These are phyloP conservation scores for Drosophila setifemur DNA, from an alignment of 1,140 invertebrate species.

Conservation along the genomic window DNA sequence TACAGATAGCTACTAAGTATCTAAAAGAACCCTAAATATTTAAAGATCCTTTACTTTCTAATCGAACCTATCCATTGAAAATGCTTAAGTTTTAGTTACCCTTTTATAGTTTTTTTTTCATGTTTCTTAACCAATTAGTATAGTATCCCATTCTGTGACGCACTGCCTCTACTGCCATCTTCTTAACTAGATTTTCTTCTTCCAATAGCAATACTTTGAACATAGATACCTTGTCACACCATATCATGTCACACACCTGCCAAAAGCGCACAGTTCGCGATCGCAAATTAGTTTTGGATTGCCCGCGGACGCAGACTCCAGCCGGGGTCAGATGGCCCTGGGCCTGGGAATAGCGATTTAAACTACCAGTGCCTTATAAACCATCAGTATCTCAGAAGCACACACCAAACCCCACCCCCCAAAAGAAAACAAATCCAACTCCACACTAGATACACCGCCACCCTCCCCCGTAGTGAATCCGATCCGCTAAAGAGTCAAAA, in stretches of 20 bases:
- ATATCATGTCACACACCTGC: slow-evolving; percentile 48
- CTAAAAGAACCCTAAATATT: too few relatives aligned
- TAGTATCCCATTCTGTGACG: too few relatives aligned
- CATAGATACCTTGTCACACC: slow-evolving; percentile 40
- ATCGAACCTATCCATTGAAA: too few relatives aligned
- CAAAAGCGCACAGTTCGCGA: slow-evolving; percentile 44
- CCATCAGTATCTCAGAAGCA: slow-evolving; percentile 26
- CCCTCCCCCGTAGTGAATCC: slow-evolving; percentile 2
- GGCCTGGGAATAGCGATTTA: slow-evolving; percentile 48
- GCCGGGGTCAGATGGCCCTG: not conserved
- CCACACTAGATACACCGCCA: not conserved
- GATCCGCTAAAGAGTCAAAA: too few relatives aligned
- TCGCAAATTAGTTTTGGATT: not conserved
- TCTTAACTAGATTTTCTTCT: not conserved
- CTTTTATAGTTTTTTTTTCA: not conserved
- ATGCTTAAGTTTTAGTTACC: too few relatives aligned
- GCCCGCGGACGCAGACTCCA: slow-evolving; percentile 10
- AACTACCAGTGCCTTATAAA: slow-evolving; percentile 76
- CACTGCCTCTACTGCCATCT: not conserved
- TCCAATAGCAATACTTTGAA: slow-evolving; percentile 32
- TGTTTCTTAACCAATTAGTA: too few relatives aligned
- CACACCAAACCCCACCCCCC: slow-evolving; percentile 18
- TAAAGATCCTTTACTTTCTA: too few relatives aligned
- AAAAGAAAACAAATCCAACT: not conserved
- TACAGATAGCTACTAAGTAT: too few relatives aligned